phyloP scores from a whole-genome alignment of 2,888 invertebrate species.

The Cerastis leucographa region DNA sequence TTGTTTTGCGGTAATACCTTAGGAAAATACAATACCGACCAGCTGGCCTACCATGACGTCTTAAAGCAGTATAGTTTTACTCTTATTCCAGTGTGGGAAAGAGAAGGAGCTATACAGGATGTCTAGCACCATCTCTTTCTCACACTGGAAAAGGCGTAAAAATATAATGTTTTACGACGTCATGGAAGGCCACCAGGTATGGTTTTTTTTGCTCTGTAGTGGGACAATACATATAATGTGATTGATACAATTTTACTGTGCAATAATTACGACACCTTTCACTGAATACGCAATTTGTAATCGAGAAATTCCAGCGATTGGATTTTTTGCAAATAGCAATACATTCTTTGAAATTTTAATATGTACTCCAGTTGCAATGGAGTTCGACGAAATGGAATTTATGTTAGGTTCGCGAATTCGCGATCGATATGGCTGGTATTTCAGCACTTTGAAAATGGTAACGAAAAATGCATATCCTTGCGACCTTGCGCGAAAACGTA shows the following conservation, averaged over 20 bases:
- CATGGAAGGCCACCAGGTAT: no score
- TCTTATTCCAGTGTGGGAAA: no score
- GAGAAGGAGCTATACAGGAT: no score
- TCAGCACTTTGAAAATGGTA: neutral
- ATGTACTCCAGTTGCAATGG: neutral
- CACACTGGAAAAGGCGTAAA: no score
- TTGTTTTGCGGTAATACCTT: slow-evolving; percentile 8
- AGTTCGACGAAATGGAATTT: slow-evolving; percentile 25
- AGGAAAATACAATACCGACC: neutral
- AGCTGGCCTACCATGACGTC: no score
- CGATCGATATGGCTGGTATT: neutral
- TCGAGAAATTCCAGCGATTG: slow-evolving; percentile 34
- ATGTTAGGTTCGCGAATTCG: slow-evolving; percentile 1
- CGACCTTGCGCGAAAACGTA: neutral
- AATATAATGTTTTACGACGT: no score
- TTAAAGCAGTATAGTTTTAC: no score
- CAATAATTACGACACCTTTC: slow-evolving; percentile 28
- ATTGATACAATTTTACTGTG: slow-evolving; percentile 6
- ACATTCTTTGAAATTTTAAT: slow-evolving; percentile 34
- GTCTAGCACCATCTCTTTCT: no score
- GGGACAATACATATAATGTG: no score
- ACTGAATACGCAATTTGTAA: slow-evolving; percentile 21
- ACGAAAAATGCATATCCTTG: neutral
- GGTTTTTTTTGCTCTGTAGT: no score
- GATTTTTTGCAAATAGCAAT: slow-evolving; percentile 12